A percentile compares a stretch with the other conserved stretches of the same genome.
These are phyloP conservation scores for Nineta flava DNA, from an alignment of 2,888 invertebrate genomes.

Conservation along the genomic window DNA sequence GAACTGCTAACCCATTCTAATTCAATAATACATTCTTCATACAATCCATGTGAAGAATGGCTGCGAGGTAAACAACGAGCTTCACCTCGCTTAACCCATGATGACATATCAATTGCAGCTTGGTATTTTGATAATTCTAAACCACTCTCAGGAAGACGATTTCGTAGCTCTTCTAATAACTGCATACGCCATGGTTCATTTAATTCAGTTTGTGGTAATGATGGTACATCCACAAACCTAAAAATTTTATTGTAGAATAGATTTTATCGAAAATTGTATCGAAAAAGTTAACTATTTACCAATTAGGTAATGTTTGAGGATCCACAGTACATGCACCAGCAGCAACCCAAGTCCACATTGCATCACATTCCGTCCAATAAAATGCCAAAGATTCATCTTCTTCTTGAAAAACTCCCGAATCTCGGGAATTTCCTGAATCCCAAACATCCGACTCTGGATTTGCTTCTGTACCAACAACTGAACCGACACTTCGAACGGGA, in stretches of 20 bases:
- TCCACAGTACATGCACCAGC: constrained; percentile 68
- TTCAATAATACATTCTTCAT: constrained; percentile 64
- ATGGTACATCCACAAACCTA: constrained; percentile 43
- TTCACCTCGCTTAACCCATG: constrained; percentile 75
- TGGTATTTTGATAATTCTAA: constrained; percentile 41
- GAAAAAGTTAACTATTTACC: constrained; percentile 28
- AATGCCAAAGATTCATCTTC: constrained; percentile 59
- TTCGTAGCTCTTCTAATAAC: constrained; percentile 51
- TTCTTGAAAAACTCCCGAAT: constrained; percentile 66
- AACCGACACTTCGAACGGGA: constrained; percentile 74
- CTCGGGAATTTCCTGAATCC: constrained; percentile 49
- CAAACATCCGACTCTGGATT: constrained; percentile 74
- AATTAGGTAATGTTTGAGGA: constrained; percentile 55
- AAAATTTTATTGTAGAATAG: constrained; percentile 3
- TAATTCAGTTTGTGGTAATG: constrained; percentile 42
- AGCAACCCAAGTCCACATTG: constrained; percentile 66
- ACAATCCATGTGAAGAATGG: constrained; percentile 24
- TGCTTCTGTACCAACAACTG: constrained; percentile 69
- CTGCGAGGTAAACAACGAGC: constrained; percentile 43
- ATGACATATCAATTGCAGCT: constrained; percentile 66
- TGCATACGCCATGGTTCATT: constrained; percentile 59
- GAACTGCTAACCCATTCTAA: constrained; percentile 61
- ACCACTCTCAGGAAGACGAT: constrained; percentile 24
- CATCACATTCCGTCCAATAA: constrained; percentile 66
- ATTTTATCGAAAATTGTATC: neutral